Conservation (phyloP, 2,888 invertebrate species). For the Idaea aversata region DNA sequence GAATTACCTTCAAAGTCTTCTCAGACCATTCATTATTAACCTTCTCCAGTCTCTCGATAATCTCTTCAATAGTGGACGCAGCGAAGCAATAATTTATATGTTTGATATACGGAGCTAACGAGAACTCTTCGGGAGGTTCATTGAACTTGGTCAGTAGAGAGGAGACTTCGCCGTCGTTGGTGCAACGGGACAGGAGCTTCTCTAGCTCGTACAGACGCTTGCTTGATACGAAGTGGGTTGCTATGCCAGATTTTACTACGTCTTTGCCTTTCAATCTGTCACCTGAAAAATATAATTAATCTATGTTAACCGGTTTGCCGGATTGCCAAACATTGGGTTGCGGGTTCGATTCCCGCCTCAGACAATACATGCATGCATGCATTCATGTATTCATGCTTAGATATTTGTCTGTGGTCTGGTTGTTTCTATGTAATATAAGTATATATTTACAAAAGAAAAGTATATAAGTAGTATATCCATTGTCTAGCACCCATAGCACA, state of each 20-base stretch:
- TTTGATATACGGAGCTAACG: slow-evolving; percentile 83
- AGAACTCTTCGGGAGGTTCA: slow-evolving; percentile 82
- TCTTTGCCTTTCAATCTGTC: slow-evolving; percentile 86
- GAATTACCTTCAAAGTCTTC: slow-evolving; percentile 81
- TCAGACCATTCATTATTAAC: slow-evolving; percentile 92
- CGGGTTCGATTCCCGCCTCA: too few relatives aligned
- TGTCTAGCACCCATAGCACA: too few relatives aligned
- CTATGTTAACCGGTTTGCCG: too few relatives aligned
- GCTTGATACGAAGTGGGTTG: slow-evolving; percentile 92
- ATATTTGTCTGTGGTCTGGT: too few relatives aligned
- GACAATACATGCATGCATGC: too few relatives aligned
- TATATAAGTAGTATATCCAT: too few relatives aligned
- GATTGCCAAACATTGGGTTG: too few relatives aligned
- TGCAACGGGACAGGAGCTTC: slow-evolving; percentile 78
- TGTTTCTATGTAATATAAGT: too few relatives aligned
- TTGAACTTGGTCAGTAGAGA: slow-evolving; percentile 82
- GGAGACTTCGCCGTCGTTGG: slow-evolving; percentile 74
- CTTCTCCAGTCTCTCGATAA: slow-evolving; percentile 85
- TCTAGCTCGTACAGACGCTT: slow-evolving; percentile 83
- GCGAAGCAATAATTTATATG: slow-evolving; percentile 90
- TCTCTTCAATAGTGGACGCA: slow-evolving; percentile 88
- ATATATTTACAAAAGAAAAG: too few relatives aligned
- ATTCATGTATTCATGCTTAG: too few relatives aligned
- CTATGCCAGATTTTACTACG: slow-evolving; percentile 92
- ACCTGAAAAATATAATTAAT: slow-evolving; percentile 51